Evolutionary conservation across 2,888 invertebrate genomes (phyloP).

Genomic region (Cheilosia vernalis): DNA sequence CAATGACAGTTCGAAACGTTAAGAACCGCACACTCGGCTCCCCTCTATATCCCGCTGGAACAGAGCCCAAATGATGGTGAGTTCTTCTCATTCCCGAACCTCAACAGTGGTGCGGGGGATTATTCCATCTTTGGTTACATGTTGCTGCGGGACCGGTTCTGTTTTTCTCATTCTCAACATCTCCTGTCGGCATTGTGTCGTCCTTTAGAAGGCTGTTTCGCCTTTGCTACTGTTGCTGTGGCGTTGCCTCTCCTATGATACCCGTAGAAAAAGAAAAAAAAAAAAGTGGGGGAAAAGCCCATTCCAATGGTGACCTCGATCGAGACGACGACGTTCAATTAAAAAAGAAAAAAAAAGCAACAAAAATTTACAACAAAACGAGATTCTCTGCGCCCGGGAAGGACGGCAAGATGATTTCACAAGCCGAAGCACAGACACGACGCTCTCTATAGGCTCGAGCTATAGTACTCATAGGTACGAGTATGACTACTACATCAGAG

Average conservation of each 20-base stretch:
- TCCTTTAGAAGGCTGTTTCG: constrained; percentile 64
- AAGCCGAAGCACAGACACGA: constrained; percentile 23
- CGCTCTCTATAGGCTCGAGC: constrained; percentile 41
- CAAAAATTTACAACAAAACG: constrained; percentile 64
- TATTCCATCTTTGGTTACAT: constrained; percentile 64
- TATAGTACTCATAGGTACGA: constrained; percentile 24
- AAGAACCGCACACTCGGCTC: constrained; percentile 44
- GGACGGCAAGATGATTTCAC: constrained; percentile 15
- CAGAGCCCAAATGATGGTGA: constrained; percentile 54
- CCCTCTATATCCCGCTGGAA: constrained; percentile 32
- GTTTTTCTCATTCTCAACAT: constrained; percentile 15
- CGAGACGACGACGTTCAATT: constrained; percentile 73
- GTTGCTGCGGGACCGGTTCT: constrained; percentile 65
- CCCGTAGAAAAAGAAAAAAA: constrained; percentile 21
- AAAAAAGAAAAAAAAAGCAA: constrained; percentile 40
- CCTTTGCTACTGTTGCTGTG: constrained; percentile 68
- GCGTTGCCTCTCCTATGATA: constrained; percentile 33
- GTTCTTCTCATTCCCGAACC: constrained; percentile 48
- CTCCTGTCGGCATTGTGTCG: constrained; percentile 39
- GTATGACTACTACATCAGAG: background rate
- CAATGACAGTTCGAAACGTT: constrained; percentile 75
- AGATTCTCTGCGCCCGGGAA: constrained; percentile 43
- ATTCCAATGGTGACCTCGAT: constrained; percentile 73
- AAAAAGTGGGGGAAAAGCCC: constrained; percentile 18
- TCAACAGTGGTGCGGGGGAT: constrained; percentile 22